These are phyloP conservation scores for Brenthis daphne DNA, from an alignment of 2,888 invertebrate species.

Conservation along the genomic window DNA sequence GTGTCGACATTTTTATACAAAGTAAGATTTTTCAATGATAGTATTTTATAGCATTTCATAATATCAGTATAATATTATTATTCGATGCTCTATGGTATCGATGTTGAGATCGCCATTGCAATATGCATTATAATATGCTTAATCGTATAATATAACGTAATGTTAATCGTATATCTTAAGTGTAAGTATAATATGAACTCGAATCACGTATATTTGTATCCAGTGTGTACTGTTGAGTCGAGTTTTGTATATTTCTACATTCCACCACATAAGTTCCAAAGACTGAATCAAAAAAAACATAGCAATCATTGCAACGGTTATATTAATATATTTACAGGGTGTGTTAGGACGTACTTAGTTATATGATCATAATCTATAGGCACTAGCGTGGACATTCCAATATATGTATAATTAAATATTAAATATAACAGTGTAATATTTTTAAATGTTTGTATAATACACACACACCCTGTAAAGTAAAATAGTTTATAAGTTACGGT, in stretches of 20 bases:
- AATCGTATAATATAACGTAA: slow-evolving; percentile 13
- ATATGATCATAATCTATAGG: slow-evolving; percentile 9
- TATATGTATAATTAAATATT: too few relatives aligned
- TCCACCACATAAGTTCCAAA: slow-evolving; percentile 57
- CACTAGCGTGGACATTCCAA: too few relatives aligned
- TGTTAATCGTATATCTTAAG: slow-evolving; percentile 18
- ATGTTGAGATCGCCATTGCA: too few relatives aligned
- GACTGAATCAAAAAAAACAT: slow-evolving; percentile 50
- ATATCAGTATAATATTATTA: not conserved
- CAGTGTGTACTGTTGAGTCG: slow-evolving; percentile 40
- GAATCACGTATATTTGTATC: slow-evolving; percentile 33
- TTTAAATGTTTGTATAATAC: not conserved
- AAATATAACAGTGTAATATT: too few relatives aligned
- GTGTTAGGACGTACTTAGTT: slow-evolving; percentile 36
- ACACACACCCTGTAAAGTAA: slow-evolving; percentile 38
- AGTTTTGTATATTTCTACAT: slow-evolving; percentile 44
- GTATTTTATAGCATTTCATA: slow-evolving; percentile 16
- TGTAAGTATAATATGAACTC: slow-evolving; percentile 18
- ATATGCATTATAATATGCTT: too few relatives aligned
- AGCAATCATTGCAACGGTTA: slow-evolving; percentile 36
- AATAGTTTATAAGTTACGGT: slow-evolving; percentile 40
- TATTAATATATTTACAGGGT: slow-evolving; percentile 41
- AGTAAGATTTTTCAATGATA: slow-evolving; percentile 12
- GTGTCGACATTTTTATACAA: not conserved
- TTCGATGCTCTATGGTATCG: too few relatives aligned